These are phyloP conservation scores for Pocota personata DNA, from an alignment of 2,888 invertebrate genomes.

Conservation along the genomic window DNA sequence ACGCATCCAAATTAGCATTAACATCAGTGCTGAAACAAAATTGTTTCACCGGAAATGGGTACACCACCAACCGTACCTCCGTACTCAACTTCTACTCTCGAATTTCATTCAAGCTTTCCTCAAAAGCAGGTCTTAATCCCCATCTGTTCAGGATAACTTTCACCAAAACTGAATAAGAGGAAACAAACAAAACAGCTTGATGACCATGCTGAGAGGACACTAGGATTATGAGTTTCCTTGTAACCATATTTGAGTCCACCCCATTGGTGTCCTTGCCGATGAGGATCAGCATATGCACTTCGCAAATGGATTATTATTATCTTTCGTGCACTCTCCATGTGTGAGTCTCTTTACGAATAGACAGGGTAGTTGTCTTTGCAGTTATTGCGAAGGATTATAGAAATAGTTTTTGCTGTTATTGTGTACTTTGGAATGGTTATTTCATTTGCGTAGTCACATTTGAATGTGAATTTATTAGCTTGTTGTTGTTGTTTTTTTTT, in stretches of 20 bases:
- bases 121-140: conserved; percentile 20
- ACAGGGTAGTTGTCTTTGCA: not conserved
- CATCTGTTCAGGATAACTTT: not conserved
- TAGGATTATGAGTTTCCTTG: not conserved
- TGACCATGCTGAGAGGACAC: not conserved
- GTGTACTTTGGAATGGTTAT: not conserved
- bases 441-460: not conserved
- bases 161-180: not conserved
- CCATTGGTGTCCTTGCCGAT: not conserved
- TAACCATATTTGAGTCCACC: not conserved
- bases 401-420: not conserved
- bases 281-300: not conserved
- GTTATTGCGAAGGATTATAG: not conserved
- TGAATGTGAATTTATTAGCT: not conserved
- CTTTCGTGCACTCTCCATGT: not conserved
- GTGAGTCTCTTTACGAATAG: not conserved
- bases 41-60: too few species aligned
- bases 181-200: not conserved
- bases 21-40: too few species aligned
- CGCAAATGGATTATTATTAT: conserved; percentile 27
- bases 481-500: not conserved
- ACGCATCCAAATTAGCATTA: not conserved
- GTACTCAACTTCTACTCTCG: not conserved
- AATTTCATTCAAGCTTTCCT: not conserved
- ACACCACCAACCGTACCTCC: not conserved